Conservation (phyloP, 2,797 vertebrate genomes). For the Oreochromis grahami region DNA sequence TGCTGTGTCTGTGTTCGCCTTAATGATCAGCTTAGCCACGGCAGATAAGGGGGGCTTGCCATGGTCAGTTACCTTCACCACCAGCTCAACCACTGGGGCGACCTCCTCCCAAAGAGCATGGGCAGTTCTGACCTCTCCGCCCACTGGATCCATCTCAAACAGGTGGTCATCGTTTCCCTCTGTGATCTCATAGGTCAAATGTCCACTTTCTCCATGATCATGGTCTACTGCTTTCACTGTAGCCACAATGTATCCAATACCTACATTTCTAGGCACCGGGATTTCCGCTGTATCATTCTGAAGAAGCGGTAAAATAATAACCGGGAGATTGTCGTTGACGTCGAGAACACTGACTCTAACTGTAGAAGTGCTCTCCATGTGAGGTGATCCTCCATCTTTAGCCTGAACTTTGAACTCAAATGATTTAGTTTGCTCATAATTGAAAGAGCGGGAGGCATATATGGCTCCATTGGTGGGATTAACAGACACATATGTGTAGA, state of each 20-base stretch:
- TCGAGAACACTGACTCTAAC: conserved; percentile 92
- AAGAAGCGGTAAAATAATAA: conserved; percentile 91
- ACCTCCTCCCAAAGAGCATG: conserved; percentile 97
- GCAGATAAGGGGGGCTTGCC: conserved; percentile 96
- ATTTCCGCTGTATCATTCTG: conserved; percentile 97
- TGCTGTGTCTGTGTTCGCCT: conserved; percentile 84
- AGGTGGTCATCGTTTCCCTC: conserved; percentile 97
- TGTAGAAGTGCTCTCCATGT: conserved; percentile 91
- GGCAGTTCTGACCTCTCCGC: conserved; percentile 91
- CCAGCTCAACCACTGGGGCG: conserved; percentile 89
- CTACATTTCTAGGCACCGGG: conserved; percentile 92
- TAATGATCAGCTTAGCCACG: conserved; percentile 95
- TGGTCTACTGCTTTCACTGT: conserved; percentile 94
- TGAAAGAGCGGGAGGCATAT: conserved; percentile 95
- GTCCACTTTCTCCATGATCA: conserved; percentile 95
- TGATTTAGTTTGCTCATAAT: conserved; percentile 96
- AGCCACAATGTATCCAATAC: conserved; percentile 92
- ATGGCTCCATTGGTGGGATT: conserved; percentile 99
- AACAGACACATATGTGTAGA: conserved; percentile 96
- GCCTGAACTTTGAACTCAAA: conserved; percentile 97
- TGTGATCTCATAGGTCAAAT: conserved; percentile 95
- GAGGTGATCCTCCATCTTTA: conserved; percentile 94
- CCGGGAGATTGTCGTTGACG: conserved; percentile 95
- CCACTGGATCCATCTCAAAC: conserved; percentile 94
- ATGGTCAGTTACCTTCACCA: conserved; percentile 97